Percentiles rank a stretch among this genome's conserved stretches.
Evolutionary conservation across 2,113 vertebrate genomes (phyloP).

Genomic region (Mesocricetus auratus): DNA sequence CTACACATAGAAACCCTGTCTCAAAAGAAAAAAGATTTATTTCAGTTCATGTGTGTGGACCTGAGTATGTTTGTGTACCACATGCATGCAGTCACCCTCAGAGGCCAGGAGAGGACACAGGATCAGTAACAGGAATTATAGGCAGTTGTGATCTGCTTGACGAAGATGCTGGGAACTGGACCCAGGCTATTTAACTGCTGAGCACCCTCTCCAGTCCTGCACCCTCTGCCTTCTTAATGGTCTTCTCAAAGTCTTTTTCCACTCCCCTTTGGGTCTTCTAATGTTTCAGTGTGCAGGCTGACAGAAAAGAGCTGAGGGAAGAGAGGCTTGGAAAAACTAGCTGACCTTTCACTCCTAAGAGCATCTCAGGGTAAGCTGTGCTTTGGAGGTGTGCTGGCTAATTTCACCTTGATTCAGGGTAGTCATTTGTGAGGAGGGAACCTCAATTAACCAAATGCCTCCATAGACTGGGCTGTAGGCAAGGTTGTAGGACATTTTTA

Average conservation of each 20-base stretch:
- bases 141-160: neutral
- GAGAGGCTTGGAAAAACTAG: neutral
- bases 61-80: neutral
- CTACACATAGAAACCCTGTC: too few species aligned
- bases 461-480: neutral
- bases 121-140: neutral
- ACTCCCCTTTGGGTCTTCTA: neutral
- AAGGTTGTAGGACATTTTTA: neutral
- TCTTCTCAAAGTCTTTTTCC: neutral
- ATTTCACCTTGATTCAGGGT: neutral
- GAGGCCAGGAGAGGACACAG: neutral
- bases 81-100: neutral
- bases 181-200: neutral
- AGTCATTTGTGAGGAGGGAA: neutral
- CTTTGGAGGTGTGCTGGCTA: neutral
- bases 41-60: neutral
- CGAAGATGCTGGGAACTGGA: neutral
- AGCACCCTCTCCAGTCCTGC: neutral
- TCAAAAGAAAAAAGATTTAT: too few species aligned
- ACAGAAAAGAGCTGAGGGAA: neutral
- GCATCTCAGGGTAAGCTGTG: neutral
- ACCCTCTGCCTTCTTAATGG: neutral
- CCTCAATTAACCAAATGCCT: neutral
- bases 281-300: neutral
- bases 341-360: neutral